Conservation (phyloP, 2,888 invertebrate genomes). For the Mythimna albipuncta region DNA sequence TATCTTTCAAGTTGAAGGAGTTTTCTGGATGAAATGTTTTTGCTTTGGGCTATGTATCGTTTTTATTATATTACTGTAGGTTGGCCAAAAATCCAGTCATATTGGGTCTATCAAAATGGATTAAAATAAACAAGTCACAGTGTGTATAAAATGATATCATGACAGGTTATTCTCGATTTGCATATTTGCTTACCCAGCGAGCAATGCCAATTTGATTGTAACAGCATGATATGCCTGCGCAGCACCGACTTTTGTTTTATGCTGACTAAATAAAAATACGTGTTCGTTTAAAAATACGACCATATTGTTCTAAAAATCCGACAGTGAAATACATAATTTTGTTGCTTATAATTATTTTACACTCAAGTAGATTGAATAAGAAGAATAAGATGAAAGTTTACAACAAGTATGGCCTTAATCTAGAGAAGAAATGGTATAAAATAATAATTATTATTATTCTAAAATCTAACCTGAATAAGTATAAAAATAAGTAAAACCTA, state of each 20-base stretch:
- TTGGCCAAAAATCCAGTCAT: background rate
- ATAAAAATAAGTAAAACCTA: too few species aligned
- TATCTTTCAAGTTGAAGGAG: conserved; percentile 44
- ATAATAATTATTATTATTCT: too few species aligned
- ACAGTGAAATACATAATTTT: background rate
- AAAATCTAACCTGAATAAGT: too few species aligned
- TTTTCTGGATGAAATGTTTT: conserved; percentile 15
- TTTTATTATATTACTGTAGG: background rate
- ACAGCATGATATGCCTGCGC: conserved; percentile 27
- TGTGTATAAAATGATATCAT: conserved; percentile 18
- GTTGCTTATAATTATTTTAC: background rate
- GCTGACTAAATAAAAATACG: conserved; percentile 38
- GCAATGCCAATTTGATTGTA: conserved; percentile 40
- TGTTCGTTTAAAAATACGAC: conserved; percentile 23
- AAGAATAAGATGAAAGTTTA: too few species aligned
- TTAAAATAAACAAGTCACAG: conserved; percentile 19
- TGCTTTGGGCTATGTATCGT: background rate
- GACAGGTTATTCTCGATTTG: conserved; percentile 33
- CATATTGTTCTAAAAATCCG: background rate
- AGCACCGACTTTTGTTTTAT: conserved; percentile 14
- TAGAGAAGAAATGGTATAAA: too few species aligned
- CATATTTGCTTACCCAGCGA: conserved; percentile 36
- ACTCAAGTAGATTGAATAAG: background rate
- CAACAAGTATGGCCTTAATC: too few species aligned
- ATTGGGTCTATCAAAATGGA: conserved; percentile 7